Base-by-base conservation (phyloP, 2,888 invertebrate species). In the Eustalomyia histrio region DNA sequence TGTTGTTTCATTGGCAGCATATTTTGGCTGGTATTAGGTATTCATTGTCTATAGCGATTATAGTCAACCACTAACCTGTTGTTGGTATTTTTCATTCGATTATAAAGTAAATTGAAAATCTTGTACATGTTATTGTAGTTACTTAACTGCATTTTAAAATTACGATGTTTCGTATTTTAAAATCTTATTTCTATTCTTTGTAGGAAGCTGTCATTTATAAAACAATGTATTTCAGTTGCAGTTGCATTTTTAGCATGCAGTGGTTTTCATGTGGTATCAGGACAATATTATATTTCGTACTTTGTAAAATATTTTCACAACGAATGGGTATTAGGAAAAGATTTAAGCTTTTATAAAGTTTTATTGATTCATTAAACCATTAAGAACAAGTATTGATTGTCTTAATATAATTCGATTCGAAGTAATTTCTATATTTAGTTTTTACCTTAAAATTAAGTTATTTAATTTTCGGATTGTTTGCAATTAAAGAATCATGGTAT, bases 41-140 rank as follows among this genome's bases (percentile, higher is more conserved):
- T 90, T 88, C 6, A 78, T 89, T 43, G 84, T 84, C 4, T 84
- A 86, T 39, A 78, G 85, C 9, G 86, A 87, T 69, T 83, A 83
- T 2, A 87, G 85, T 71, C 83, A 89, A 17, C 90, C 90, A 0
- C 65, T 90, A 39, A 69, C 83, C 55, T 87, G 88, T 71, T 89
- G 88, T 87, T 90, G 90, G n/a, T n/a, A n/a, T n/a, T n/a, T n/a
- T 86, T 90, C 89, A 7, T 86, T 89, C 21, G 86, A 90, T 80
- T 87, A 85, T 69, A 86, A 85, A 33, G 88, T 87, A 76, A 14
- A 43, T 43, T 43, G 67, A 73, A n/a, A 35, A 8, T 52, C 50
- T 21, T 8, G 29, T 10, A 24, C 16, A 12, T 61, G 21, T 33
- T 5, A 24, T 2, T n/a, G 17, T 33, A 7, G 24, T 14, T 55